phyloP scores from a whole-genome alignment of 2,888 invertebrate species.

The Sphaeridia pumilis region DNA sequence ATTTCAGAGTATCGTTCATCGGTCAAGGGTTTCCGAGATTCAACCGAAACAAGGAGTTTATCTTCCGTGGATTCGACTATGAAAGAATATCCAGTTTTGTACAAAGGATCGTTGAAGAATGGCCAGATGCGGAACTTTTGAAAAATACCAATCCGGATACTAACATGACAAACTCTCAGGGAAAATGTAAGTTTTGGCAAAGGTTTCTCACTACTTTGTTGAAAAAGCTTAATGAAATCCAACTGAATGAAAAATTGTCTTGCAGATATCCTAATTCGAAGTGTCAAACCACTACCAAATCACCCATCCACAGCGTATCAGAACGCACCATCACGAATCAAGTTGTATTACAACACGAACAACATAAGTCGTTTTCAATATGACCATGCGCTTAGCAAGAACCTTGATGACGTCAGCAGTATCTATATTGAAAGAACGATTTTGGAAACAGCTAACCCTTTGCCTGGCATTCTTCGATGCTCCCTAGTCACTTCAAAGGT shows the following conservation, averaged over 20 bases:
- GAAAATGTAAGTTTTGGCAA: constrained; percentile 72
- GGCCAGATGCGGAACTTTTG: constrained; percentile 84
- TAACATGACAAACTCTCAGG: constrained; percentile 68
- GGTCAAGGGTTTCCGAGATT: constrained; percentile 88
- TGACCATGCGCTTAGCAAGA: constrained; percentile 43
- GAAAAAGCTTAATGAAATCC: too few species aligned
- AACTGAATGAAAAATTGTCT: too few species aligned
- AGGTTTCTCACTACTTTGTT: too few species aligned
- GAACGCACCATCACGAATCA: constrained; percentile 73
- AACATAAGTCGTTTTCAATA: constrained; percentile 82
- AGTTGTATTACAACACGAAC: constrained; percentile 79
- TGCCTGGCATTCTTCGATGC: constrained; percentile 89
- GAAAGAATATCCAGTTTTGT: constrained; percentile 48
- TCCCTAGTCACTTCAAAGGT: constrained; percentile 71
- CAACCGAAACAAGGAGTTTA: constrained; percentile 88
- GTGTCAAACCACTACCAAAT: constrained; percentile 77
- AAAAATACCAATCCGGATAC: constrained; percentile 84
- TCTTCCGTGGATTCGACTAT: constrained; percentile 89
- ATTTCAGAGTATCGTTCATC: constrained; percentile 90
- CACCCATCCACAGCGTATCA: constrained; percentile 38
- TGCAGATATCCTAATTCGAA: constrained; percentile 84
- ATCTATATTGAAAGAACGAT: constrained; percentile 90
- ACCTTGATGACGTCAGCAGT: constrained; percentile 37
- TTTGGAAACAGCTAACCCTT: constrained; percentile 62
- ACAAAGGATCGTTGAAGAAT: constrained; percentile 82